Evolutionary conservation across 2,113 vertebrate genomes (phyloP).

Genomic region (Hucho hucho): DNA sequence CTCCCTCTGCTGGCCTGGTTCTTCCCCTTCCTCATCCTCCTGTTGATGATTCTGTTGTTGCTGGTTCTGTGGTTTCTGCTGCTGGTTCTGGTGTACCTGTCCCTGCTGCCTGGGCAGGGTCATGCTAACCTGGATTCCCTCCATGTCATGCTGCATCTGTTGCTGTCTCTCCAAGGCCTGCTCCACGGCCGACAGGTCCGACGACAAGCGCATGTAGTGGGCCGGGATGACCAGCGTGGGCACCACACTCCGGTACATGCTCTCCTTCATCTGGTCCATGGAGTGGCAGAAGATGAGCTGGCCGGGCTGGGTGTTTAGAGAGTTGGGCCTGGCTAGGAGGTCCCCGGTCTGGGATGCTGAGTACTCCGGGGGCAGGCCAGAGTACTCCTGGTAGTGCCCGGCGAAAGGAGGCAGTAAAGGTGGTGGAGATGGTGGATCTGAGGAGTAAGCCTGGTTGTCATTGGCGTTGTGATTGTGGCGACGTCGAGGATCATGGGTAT

Average conservation of each 20-base stretch:
- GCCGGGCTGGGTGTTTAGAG: slow-evolving; percentile 72
- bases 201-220: slow-evolving; percentile 77
- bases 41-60: too few relatives aligned
- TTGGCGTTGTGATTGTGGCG: slow-evolving; percentile 52
- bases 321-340: slow-evolving; percentile 70
- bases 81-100: slow-evolving; percentile 14
- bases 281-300: slow-evolving; percentile 83
- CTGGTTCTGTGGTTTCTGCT: slow-evolving; percentile 54
- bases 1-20: slow-evolving; percentile 24
- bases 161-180: slow-evolving; percentile 54
- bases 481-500: slow-evolving; percentile 27
- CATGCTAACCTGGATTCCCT: slow-evolving; percentile 57
- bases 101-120: slow-evolving; percentile 62
- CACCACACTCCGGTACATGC: slow-evolving; percentile 80
- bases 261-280: slow-evolving; percentile 83
- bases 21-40: slow-evolving; percentile 27
- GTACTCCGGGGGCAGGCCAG: slow-evolving; percentile 73
- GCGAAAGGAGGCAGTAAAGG: slow-evolving; percentile 69
- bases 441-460: slow-evolving; percentile 64
- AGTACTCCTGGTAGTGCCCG: slow-evolving; percentile 64
- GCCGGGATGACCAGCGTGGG: slow-evolving; percentile 84
- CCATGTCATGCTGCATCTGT: slow-evolving; percentile 58
- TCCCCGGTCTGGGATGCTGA: slow-evolving; percentile 68
- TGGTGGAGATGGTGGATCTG: slow-evolving; percentile 68
- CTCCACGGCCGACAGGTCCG: slow-evolving; percentile 66